These are phyloP conservation scores for Agrotis segetum DNA, from an alignment of 2,888 invertebrate species.

Conservation along the genomic window DNA sequence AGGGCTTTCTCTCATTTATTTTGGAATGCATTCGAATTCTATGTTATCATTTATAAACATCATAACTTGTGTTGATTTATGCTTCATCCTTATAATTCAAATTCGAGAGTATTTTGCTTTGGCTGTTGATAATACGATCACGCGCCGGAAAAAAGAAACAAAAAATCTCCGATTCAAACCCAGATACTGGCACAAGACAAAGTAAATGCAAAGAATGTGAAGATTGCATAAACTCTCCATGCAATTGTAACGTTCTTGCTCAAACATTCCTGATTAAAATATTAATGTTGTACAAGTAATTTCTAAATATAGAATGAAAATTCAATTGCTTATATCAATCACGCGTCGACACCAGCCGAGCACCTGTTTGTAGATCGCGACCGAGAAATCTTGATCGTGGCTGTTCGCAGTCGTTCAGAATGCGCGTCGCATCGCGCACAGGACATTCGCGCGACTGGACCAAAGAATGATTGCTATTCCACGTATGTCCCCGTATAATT, in stretches of 20 bases:
- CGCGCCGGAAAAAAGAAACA: slow-evolving; percentile 6
- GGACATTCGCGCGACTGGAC: slow-evolving; percentile 81
- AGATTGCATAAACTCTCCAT: slow-evolving; percentile 53
- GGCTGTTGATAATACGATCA: slow-evolving; percentile 2
- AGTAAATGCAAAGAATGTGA: slow-evolving; percentile 44
- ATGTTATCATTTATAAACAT: background rate
- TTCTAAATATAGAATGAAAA: slow-evolving; percentile 68
- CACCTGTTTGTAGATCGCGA: slow-evolving; percentile 88
- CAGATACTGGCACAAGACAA: slow-evolving; percentile 11
- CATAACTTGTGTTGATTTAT: background rate
- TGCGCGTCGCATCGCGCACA: slow-evolving; percentile 80
- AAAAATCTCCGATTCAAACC: slow-evolving; percentile 12
- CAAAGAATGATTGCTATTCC: slow-evolving; percentile 81
- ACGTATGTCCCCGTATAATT: slow-evolving; percentile 82
- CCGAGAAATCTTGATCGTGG: slow-evolving; percentile 83
- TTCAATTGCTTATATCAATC: slow-evolving; percentile 69
- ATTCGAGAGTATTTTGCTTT: background rate
- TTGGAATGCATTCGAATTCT: no score
- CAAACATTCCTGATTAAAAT: slow-evolving; percentile 65
- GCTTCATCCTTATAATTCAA: background rate
- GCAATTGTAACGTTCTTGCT: slow-evolving; percentile 52
- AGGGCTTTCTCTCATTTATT: no score
- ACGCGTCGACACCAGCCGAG: slow-evolving; percentile 68
- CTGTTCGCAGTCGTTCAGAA: slow-evolving; percentile 75
- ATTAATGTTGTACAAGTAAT: slow-evolving; percentile 66